These are phyloP conservation scores for Vanessa atalanta DNA, from an alignment of 1,140 invertebrate species.

Conservation along the genomic window DNA sequence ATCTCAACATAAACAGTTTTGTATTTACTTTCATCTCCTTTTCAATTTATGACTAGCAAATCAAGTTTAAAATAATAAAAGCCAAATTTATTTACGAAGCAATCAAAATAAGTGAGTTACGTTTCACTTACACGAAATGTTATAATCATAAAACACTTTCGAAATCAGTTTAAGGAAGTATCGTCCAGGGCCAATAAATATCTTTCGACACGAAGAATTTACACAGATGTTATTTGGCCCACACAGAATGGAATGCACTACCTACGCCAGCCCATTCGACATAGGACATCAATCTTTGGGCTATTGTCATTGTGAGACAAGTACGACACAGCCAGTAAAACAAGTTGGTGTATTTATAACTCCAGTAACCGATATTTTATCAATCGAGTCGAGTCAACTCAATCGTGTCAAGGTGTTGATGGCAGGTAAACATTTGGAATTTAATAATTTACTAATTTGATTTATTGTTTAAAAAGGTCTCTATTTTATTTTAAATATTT, in stretches of 20 bases:
- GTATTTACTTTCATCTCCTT: neutral
- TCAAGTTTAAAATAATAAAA: slow-evolving; percentile 21
- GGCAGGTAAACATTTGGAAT: neutral
- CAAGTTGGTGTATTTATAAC: slow-evolving; percentile 32
- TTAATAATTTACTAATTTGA: too few relatives aligned
- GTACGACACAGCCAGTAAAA: slow-evolving; percentile 36
- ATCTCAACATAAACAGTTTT: neutral
- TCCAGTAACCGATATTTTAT: slow-evolving; percentile 14
- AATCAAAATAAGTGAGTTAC: slow-evolving; percentile 8
- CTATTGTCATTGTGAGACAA: slow-evolving; percentile 54
- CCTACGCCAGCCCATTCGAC: slow-evolving; percentile 53
- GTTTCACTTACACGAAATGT: slow-evolving; percentile 21
- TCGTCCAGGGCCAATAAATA: slow-evolving; percentile 48
- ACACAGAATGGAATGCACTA: slow-evolving; percentile 62
- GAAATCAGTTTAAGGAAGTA: slow-evolving; percentile 44
- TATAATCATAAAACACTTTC: slow-evolving; percentile 36
- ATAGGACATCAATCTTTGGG: slow-evolving; percentile 51
- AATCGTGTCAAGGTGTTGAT: neutral
- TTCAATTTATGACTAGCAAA: slow-evolving; percentile 8
- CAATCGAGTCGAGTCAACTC: neutral
- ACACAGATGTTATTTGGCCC: slow-evolving; percentile 62
- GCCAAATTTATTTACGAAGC: slow-evolving; percentile 3
- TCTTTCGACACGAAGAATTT: slow-evolving; percentile 57
- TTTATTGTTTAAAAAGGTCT: too few relatives aligned
- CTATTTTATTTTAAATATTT: too few relatives aligned